These are phyloP conservation scores for Drosophila ohnishii DNA, from an alignment of 1,140 invertebrate species.

Conservation along the genomic window DNA sequence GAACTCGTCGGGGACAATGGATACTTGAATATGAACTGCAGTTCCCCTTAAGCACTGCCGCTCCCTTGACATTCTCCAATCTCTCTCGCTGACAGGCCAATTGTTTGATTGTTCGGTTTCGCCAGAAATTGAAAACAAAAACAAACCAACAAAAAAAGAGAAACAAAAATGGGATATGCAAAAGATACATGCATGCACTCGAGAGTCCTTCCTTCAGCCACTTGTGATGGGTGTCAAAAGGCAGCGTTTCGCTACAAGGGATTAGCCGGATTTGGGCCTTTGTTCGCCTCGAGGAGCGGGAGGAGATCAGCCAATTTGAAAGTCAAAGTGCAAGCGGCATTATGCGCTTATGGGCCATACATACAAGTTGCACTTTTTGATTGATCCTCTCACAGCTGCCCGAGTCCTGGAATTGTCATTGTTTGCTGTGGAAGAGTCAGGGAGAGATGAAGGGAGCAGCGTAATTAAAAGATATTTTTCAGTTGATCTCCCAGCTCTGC, in stretches of 20 bases:
- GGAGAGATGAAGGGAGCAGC: slow-evolving; percentile 5
- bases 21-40: slow-evolving; percentile 49
- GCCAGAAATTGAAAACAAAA: slow-evolving; percentile 59
- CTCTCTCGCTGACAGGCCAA: slow-evolving; percentile 64
- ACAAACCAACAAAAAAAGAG: slow-evolving; percentile 32
- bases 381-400: slow-evolving; percentile 58
- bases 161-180: slow-evolving; percentile 33
- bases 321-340: slow-evolving; percentile 74
- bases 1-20: slow-evolving; percentile 69
- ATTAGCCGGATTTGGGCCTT: slow-evolving; percentile 69
- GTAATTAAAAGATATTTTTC: slow-evolving; percentile 74
- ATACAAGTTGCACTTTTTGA: slow-evolving; percentile 59
- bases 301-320: slow-evolving; percentile 71
- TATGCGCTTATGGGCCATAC: slow-evolving; percentile 66
- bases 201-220: slow-evolving; percentile 64
- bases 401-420: slow-evolving; percentile 41
- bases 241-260: slow-evolving; percentile 64
- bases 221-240: slow-evolving; percentile 77
- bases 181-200: slow-evolving; percentile 46
- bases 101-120: slow-evolving; percentile 69
- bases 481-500: slow-evolving; percentile 22
- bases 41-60: slow-evolving; percentile 49
- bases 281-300: slow-evolving; percentile 26
- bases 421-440: neutral
- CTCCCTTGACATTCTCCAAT: slow-evolving; percentile 69